A percentile compares a stretch with the other conserved stretches of the same genome.
phyloP scores from a whole-genome alignment of 2,888 invertebrate genomes.

The Sphaerophoria taeniata region DNA sequence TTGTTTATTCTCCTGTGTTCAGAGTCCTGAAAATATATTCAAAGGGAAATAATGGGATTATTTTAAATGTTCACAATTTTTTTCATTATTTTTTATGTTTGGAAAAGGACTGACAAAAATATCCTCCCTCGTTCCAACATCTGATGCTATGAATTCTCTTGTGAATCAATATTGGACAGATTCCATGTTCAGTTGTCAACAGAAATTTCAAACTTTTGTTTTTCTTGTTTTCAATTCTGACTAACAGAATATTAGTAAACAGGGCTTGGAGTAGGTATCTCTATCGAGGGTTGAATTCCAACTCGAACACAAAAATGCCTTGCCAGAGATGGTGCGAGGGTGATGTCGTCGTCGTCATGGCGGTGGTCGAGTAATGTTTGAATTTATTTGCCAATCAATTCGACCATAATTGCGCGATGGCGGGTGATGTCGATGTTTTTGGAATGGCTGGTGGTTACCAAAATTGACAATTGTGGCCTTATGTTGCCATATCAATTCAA shows the following conservation, averaged over 20 bases:
- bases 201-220: too few species aligned
- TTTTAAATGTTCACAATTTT: slow-evolving; percentile 39
- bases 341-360: neutral
- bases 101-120: slow-evolving; percentile 36
- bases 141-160: too few species aligned
- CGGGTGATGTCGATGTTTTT: too few species aligned
- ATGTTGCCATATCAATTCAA: too few species aligned
- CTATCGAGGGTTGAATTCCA: slow-evolving; percentile 42
- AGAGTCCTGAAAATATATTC: slow-evolving; percentile 60
- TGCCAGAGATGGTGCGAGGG: too few species aligned
- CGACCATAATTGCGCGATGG: slow-evolving; percentile 28
- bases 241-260: slow-evolving; percentile 50
- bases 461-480: too few species aligned
- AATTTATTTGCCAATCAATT: slow-evolving; percentile 47
- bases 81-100: neutral
- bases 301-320: slow-evolving; percentile 52
- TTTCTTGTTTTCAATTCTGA: too few species aligned
- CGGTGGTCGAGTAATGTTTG: slow-evolving; percentile 35
- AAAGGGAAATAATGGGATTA: slow-evolving; percentile 54
- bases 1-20: too few species aligned
- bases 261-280: slow-evolving; percentile 16
- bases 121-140: too few species aligned
- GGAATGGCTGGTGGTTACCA: too few species aligned
- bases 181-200: too few species aligned
- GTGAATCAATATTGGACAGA: too few species aligned